Evolutionary conservation across 53 echinoderm and acorn worm species (phyloP).

Genomic region (Paracentrotus lividus): DNA sequence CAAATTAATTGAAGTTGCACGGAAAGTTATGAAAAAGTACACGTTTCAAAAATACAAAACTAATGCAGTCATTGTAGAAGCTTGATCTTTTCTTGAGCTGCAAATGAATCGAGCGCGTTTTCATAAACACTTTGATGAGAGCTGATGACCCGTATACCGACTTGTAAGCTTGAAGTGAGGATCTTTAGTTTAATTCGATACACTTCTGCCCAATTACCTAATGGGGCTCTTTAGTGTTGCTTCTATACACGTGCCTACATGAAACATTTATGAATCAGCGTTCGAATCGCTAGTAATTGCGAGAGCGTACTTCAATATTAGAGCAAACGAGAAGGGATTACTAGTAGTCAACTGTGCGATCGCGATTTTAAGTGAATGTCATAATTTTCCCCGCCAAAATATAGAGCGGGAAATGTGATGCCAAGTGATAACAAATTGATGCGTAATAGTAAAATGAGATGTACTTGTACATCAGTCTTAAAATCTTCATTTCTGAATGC

Average conservation of each 20-base stretch:
- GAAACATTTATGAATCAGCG: constrained; percentile 63
- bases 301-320: constrained; percentile 14
- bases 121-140: not conserved
- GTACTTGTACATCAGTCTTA: constrained; percentile 23
- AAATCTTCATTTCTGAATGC: constrained; percentile 33
- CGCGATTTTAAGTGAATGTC: constrained; percentile 40
- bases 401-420: constrained; percentile 22
- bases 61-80: not conserved
- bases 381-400: constrained; percentile 25
- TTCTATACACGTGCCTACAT: constrained; percentile 34
- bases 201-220: constrained; percentile 70
- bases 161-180: constrained; percentile 27
- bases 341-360: not conserved
- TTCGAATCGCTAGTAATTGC: constrained; percentile 46
- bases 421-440: constrained; percentile 45
- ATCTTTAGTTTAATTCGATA: constrained; percentile 59
- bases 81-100: constrained; percentile 18
- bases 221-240: constrained; percentile 62
- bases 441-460: constrained; percentile 34
- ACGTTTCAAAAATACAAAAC: not conserved
- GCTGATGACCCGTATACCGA: constrained; percentile 29
- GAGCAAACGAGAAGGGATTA: not conserved
- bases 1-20: not conserved
- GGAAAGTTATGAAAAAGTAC: not conserved
- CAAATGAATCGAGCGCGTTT: constrained; percentile 18